Conservation (phyloP, 2,113 vertebrate species). For the Oxygymnocypris stewartii region DNA sequence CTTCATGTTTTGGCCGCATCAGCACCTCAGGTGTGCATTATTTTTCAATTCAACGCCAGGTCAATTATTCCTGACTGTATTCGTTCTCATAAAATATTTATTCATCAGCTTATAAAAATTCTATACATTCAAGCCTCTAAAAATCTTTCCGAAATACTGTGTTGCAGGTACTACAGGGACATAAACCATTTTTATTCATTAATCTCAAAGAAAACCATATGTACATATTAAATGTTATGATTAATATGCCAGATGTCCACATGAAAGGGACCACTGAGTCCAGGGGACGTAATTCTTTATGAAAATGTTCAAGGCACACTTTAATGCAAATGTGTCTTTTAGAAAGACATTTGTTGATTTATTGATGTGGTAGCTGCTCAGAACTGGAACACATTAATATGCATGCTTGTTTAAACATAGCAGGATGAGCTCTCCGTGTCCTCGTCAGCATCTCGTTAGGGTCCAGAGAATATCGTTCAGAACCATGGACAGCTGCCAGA, state of each 20-base stretch:
- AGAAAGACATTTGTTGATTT: slow-evolving; percentile 16
- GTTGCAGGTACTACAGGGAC: background rate
- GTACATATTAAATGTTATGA: background rate
- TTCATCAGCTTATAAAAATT: background rate
- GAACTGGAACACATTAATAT: slow-evolving; percentile 23
- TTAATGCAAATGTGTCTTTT: slow-evolving; percentile 22
- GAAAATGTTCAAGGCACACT: slow-evolving; percentile 13
- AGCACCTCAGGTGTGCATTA: background rate
- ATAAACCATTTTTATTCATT: background rate
- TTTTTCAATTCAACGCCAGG: background rate
- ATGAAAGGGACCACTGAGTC: background rate
- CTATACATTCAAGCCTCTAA: background rate
- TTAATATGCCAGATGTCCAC: slow-evolving; percentile 1
- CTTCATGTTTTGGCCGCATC: background rate
- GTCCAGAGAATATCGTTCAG: slow-evolving; percentile 5
- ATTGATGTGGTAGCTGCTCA: slow-evolving; percentile 16
- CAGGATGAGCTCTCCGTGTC: background rate
- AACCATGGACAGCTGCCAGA: slow-evolving; percentile 12
- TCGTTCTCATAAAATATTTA: background rate
- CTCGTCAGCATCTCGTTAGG: slow-evolving; percentile 24
- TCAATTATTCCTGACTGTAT: background rate
- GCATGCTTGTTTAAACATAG: slow-evolving; percentile 9
- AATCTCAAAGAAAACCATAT: background rate
- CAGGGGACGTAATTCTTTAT: background rate
- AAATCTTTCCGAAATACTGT: background rate